These are phyloP conservation scores for Arrhamphus sclerolepis DNA, from an alignment of 2,797 vertebrate species.

Conservation along the genomic window DNA sequence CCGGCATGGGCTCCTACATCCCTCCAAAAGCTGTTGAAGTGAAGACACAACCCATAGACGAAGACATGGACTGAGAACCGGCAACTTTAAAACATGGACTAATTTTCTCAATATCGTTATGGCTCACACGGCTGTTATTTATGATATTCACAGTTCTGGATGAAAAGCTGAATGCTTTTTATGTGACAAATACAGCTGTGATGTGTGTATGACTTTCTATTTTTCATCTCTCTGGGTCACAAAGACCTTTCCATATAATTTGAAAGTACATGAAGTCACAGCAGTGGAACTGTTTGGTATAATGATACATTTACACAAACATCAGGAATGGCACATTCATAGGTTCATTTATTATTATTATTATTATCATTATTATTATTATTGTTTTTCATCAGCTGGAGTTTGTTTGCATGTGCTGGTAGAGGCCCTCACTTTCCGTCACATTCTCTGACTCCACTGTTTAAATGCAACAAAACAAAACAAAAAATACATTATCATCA, in stretches of 20 bases:
- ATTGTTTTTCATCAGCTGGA: no score
- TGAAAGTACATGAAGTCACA: no score
- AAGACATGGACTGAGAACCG: slow-evolving; percentile 80
- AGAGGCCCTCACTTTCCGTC: no score
- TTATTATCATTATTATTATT: no score
- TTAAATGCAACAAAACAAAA: no score
- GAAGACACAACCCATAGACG: slow-evolving; percentile 86
- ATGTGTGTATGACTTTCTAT: no score
- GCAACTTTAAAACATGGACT: slow-evolving; percentile 9
- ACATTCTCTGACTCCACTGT: no score
- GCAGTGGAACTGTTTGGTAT: no score
- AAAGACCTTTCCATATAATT: background rate
- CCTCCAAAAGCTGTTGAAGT: slow-evolving; percentile 85
- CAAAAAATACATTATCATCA: background rate
- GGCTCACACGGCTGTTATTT: slow-evolving; percentile 1
- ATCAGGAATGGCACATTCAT: no score
- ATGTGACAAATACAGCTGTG: slow-evolving; percentile 13
- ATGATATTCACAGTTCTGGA: slow-evolving; percentile 9
- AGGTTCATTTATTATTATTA: no score
- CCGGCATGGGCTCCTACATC: slow-evolving; percentile 95
- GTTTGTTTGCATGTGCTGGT: no score
- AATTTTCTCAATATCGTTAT: background rate
- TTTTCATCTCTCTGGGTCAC: background rate
- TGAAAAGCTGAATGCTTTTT: slow-evolving; percentile 8
- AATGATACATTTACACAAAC: no score